Conservation (phyloP, 2,888 invertebrate species). For the Eupithecia subfuscata region DNA sequence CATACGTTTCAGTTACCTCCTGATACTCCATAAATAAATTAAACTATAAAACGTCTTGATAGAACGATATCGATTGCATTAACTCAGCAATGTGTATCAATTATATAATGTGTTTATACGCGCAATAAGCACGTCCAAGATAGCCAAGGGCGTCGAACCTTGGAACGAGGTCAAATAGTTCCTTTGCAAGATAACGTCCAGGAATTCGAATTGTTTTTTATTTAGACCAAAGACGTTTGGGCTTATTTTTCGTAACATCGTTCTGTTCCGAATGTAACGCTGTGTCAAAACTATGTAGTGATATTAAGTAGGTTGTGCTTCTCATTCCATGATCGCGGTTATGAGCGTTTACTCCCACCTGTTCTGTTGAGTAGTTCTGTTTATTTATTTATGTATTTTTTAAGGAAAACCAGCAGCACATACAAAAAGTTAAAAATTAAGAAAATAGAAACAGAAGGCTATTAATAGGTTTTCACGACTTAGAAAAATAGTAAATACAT, state of each 20-base stretch:
- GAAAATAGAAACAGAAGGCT: no score
- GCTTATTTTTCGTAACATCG: not conserved
- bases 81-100: slow-evolving; percentile 40
- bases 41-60: not conserved
- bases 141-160: slow-evolving; percentile 64
- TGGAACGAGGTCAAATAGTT: slow-evolving; percentile 55
- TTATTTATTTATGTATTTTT: no score
- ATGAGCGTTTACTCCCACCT: no score
- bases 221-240: not conserved
- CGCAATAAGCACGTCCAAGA: slow-evolving; percentile 50
- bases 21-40: not conserved
- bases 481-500: no score
- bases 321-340: not conserved
- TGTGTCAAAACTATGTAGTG: not conserved
- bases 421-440: no score
- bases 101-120: slow-evolving; percentile 53
- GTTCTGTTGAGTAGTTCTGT: no score
- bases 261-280: not conserved
- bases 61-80: not conserved
- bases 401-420: no score
- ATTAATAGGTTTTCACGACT: no score
- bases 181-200: slow-evolving; percentile 48
- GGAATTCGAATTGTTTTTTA: slow-evolving; percentile 34
- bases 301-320: not conserved
- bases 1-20: not conserved